A percentile compares a stretch with the other conserved stretches of the same genome.
These are phyloP conservation scores for Nothura maculosa DNA, from an alignment of 2,797 vertebrate genomes.

Conservation along the genomic window DNA sequence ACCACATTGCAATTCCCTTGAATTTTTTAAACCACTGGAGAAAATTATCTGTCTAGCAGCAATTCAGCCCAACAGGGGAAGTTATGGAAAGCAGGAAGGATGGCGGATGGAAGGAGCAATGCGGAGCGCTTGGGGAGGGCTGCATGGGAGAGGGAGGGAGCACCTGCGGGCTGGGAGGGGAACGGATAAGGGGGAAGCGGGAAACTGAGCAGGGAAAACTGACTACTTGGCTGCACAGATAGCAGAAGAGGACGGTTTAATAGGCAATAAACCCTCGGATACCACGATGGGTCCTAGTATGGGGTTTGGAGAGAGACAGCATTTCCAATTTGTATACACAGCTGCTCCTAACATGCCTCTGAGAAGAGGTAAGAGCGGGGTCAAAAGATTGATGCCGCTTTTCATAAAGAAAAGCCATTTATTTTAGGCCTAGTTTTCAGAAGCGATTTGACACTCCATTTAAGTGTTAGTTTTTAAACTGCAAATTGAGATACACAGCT, in stretches of 20 bases:
- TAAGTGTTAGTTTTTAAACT: slow-evolving; percentile 59
- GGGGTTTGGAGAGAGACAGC: neutral
- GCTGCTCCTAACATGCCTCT: slow-evolving; percentile 45
- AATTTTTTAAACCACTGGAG: neutral
- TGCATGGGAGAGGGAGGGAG: neutral
- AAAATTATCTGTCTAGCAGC: neutral
- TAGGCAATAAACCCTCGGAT: neutral
- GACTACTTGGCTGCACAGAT: slow-evolving; percentile 18
- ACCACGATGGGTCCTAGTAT: neutral
- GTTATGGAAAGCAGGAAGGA: neutral
- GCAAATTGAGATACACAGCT: slow-evolving; percentile 24
- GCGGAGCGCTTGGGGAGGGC: neutral
- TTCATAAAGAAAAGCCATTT: slow-evolving; percentile 48
- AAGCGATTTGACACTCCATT: slow-evolving; percentile 63
- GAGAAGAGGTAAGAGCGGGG: slow-evolving; percentile 35
- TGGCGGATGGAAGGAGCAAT: neutral
- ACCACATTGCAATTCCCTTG: neutral
- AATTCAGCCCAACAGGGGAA: neutral
- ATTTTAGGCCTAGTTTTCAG: slow-evolving; percentile 57
- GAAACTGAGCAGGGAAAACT: neutral
- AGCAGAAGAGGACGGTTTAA: neutral
- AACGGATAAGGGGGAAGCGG: neutral
- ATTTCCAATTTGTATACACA: slow-evolving; percentile 60
- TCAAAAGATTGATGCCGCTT: slow-evolving; percentile 53
- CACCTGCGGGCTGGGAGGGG: neutral